These are phyloP conservation scores for Hystrix brachyura DNA, from an alignment of 2,113 vertebrate species.

Conservation along the genomic window DNA sequence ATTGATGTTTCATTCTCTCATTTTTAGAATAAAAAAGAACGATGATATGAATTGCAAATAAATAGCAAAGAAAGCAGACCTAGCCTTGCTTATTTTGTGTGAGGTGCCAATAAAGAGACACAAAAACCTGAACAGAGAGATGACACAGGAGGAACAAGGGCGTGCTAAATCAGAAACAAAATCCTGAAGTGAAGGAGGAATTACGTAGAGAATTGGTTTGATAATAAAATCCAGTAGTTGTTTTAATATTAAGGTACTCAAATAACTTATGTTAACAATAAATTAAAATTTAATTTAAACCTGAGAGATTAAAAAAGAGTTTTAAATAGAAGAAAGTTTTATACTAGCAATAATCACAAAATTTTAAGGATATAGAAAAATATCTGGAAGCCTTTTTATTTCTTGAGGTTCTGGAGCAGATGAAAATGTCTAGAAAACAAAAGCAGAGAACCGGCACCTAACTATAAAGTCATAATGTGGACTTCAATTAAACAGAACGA, in stretches of 20 bases:
- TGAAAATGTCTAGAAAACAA: neutral
- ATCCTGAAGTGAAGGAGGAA: neutral
- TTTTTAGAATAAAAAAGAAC: neutral
- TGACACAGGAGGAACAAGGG: too few relatives aligned
- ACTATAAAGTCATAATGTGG: neutral
- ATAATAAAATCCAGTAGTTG: neutral
- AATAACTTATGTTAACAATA: neutral
- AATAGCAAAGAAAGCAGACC: neutral
- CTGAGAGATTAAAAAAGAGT: neutral
- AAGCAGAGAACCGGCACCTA: neutral
- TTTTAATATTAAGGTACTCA: neutral
- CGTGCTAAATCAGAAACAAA: neutral
- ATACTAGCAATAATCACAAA: neutral
- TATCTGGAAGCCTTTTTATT: neutral
- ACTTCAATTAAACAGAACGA: neutral
- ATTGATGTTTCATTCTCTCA: neutral
- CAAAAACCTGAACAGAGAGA: neutral
- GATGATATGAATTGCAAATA: neutral
- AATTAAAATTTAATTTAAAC: neutral
- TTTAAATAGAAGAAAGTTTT: neutral
- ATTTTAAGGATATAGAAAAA: neutral
- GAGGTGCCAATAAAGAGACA: neutral
- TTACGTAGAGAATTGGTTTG: neutral
- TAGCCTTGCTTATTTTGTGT: neutral
- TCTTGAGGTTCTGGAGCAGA: neutral